phyloP scores from a whole-genome alignment of 2,113 vertebrate genomes.

The Campylomormyrus tamandua region DNA sequence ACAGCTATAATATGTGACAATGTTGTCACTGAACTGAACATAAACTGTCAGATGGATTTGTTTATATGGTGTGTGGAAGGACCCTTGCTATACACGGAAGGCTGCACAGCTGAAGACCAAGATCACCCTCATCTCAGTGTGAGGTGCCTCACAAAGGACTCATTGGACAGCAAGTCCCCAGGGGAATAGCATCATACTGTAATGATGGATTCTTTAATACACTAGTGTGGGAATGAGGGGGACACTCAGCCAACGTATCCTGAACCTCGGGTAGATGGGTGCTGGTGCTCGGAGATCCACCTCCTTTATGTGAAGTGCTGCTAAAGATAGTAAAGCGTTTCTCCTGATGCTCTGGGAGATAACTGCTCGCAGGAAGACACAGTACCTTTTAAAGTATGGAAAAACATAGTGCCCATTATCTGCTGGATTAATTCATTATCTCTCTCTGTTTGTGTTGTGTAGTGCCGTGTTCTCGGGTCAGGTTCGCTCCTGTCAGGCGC shows the following conservation, averaged over 20 bases:
- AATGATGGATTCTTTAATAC: not conserved
- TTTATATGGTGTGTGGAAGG: not conserved
- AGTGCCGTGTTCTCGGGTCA: not conserved
- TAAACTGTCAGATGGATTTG: not conserved
- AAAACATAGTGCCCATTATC: conserved; percentile 26
- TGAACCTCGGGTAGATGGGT: conserved; percentile 32
- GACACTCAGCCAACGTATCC: not conserved
- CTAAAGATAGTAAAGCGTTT: conserved; percentile 49
- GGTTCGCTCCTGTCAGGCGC: not conserved
- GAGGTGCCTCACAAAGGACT: not conserved
- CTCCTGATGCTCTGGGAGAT: conserved; percentile 35
- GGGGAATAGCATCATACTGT: not conserved
- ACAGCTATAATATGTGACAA: not conserved
- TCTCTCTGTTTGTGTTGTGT: not conserved
- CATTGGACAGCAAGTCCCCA: not conserved
- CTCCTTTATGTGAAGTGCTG: conserved; percentile 50
- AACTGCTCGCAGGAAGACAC: conserved; percentile 23
- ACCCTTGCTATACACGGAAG: not conserved
- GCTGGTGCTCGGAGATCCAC: conserved; percentile 33
- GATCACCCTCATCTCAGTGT: not conserved
- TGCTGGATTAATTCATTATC: not conserved
- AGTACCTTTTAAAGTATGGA: conserved; percentile 31
- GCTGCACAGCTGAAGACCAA: not conserved
- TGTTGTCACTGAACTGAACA: not conserved
- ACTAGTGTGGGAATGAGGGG: not conserved